Evolutionary conservation across 1,140 invertebrate species (phyloP), one percentile per base, ranked within the genome.

Genomic region (Ooceraea biroi): DNA sequence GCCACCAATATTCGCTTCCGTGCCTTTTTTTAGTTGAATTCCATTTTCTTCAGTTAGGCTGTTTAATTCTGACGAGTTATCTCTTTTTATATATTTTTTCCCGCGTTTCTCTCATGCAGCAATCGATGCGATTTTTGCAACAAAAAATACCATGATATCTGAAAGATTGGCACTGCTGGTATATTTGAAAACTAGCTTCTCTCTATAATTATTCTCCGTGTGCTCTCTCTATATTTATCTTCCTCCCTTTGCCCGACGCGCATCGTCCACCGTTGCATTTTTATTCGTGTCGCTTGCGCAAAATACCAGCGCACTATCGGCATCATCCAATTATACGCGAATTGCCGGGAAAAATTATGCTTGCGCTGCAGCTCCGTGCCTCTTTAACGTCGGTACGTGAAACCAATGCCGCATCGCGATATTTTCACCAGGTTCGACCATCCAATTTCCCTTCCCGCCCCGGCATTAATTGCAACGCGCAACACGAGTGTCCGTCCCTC

Each of bases 381-480:
- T 66, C 30, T 66, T 66, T 66, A 77, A 77, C 17, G 30, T 66
- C 1, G 7, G 74, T 66, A 77, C 50, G 65, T 58, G 50, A 71
- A 46, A 46, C 19, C 50, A 71, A 71, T 71, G 19, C 27, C 12
- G 48, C 36, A 19, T 68, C 30, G n/a, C 8, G n/a, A 71, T 80
- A 80, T 80, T 71, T 80, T 12, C 5, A 17, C 12, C 36, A 7
- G 5, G 12, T 0, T 78, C n/a, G 22, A 55, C 63, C 27, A 69
- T 80, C 52, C 76, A 80, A 80, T 80, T 80, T 71, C 27, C 50
- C 7, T 7, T 36, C 36, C 7, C n/a, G n/a, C n/a, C n/a, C 12
- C 36, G 65, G 5, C 17, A 58, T 80, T 80, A 80, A 80, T 80
- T 69, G 65, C 76, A 14, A 1, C 1, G 50, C 12, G 19, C 50